These are phyloP conservation scores for Lumbricus terrestris DNA, from an alignment of 2,888 invertebrate species.

Conservation along the genomic window DNA sequence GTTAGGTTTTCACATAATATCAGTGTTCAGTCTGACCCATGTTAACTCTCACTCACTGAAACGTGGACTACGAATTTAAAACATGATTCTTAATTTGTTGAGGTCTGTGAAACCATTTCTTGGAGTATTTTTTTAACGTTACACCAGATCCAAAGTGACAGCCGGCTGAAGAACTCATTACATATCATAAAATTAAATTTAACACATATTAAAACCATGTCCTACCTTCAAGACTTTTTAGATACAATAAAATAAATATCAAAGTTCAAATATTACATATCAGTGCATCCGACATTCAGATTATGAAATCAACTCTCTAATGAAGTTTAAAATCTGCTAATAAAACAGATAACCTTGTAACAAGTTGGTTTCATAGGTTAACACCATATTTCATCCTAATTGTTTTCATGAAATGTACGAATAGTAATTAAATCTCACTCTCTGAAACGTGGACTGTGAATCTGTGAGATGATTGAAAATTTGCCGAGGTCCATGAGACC, in stretches of 20 bases:
- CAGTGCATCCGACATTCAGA: not conserved
- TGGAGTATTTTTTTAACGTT: not conserved
- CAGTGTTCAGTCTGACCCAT: no score
- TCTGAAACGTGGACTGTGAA: slow-evolving; percentile 60
- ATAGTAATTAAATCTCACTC: slow-evolving; percentile 54
- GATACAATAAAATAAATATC: not conserved
- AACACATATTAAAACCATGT: no score
- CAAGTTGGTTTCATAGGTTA: no score
- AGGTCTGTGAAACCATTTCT: slow-evolving; percentile 25
- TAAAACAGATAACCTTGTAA: no score
- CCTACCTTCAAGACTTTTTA: no score
- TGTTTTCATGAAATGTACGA: not conserved
- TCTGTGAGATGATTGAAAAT: slow-evolving; percentile 47
- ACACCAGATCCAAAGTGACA: slow-evolving; percentile 50
- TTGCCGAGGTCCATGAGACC: slow-evolving; percentile 38
- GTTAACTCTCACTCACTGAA: slow-evolving; percentile 58
- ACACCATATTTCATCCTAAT: not conserved
- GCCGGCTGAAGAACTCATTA: slow-evolving; percentile 52
- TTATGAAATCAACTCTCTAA: not conserved
- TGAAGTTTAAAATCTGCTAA: not conserved
- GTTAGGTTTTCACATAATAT: no score
- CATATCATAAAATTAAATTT: no score
- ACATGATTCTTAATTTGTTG: slow-evolving; percentile 42
- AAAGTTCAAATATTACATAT: not conserved
- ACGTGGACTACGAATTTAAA: slow-evolving; percentile 58